Conservation (phyloP, 2,113 vertebrate species). For the Takifugu flavidus region DNA sequence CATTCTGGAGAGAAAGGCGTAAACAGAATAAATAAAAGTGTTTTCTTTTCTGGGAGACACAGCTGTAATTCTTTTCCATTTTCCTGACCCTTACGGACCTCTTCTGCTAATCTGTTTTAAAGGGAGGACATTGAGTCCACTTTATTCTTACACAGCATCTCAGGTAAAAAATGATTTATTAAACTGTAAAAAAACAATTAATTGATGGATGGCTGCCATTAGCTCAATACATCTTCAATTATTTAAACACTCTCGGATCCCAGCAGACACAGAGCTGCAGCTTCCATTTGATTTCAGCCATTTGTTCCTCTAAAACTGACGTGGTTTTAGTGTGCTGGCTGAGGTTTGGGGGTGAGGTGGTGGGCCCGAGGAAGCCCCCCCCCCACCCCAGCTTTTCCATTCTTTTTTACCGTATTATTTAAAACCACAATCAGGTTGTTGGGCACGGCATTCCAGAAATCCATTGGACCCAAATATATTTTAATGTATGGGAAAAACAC, state of each 20-base stretch:
- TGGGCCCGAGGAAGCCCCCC: conserved; percentile 5
- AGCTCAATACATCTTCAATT: neutral
- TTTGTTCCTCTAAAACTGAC: conserved; percentile 14
- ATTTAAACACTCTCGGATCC: neutral
- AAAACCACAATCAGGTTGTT: conserved; percentile 28
- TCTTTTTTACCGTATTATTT: conserved; percentile 39
- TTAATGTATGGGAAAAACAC: conserved; percentile 18
- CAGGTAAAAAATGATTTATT: no score
- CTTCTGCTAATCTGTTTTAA: no score
- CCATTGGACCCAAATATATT: conserved; percentile 43
- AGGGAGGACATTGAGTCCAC: no score
- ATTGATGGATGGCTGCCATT: conserved; percentile 1
- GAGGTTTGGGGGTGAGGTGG: conserved; percentile 13
- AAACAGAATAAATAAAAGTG: no score
- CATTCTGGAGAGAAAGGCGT: no score
- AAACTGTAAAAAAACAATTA: neutral
- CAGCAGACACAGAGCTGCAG: neutral
- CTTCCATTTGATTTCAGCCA: conserved; percentile 2
- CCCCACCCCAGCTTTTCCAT: neutral
- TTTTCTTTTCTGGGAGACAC: no score
- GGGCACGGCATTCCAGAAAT: conserved; percentile 23
- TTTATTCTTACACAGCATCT: no score
- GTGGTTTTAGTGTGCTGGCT: conserved; percentile 20
- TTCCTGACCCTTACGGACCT: no score
- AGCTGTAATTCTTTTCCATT: no score